These are phyloP conservation scores for Cyprinodon brontotheroides DNA, from an alignment of 2,113 vertebrate genomes.

Conservation along the genomic window DNA sequence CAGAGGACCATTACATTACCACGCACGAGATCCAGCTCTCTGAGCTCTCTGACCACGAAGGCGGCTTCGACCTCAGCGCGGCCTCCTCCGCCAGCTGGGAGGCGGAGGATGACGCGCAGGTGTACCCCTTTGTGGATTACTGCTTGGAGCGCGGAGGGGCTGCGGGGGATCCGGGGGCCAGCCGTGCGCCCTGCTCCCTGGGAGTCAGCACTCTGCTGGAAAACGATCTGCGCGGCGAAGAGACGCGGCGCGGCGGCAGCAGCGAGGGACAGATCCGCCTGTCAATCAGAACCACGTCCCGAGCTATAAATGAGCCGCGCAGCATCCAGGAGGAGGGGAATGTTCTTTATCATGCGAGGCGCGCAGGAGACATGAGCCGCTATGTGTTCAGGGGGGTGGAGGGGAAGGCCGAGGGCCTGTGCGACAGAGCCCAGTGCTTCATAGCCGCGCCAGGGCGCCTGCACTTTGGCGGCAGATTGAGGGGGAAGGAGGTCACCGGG, in stretches of 20 bases:
- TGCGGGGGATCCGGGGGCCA: conserved; percentile 28
- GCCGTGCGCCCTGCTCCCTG: conserved; percentile 56
- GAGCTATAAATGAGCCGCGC: conserved; percentile 93
- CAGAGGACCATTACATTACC: conserved; percentile 89
- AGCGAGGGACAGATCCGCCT: conserved; percentile 89
- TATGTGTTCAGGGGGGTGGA: conserved; percentile 77
- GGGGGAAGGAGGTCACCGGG: conserved; percentile 79
- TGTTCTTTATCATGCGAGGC: conserved; percentile 81
- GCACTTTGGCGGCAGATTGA: conserved; percentile 81
- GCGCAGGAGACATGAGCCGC: conserved; percentile 85
- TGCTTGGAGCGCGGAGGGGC: conserved; percentile 84
- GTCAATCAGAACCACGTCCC: conserved; percentile 92
- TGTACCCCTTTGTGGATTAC: conserved; percentile 90
- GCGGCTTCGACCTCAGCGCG: conserved; percentile 80
- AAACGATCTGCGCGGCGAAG: conserved; percentile 72
- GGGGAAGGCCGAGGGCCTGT: conserved; percentile 59
- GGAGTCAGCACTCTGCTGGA: conserved; percentile 82
- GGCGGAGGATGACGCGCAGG: conserved; percentile 86
- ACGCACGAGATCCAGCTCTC: conserved; percentile 94
- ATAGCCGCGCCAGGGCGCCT: conserved; percentile 83
- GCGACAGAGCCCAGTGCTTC: conserved; percentile 68
- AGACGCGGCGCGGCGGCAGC: conserved; percentile 62
- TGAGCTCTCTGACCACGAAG: conserved; percentile 89
- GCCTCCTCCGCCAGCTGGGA: conserved; percentile 87
- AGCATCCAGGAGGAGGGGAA: conserved; percentile 82